phyloP scores from a whole-genome alignment of 1,140 invertebrate species.

The Polypedilum vanderplanki region DNA sequence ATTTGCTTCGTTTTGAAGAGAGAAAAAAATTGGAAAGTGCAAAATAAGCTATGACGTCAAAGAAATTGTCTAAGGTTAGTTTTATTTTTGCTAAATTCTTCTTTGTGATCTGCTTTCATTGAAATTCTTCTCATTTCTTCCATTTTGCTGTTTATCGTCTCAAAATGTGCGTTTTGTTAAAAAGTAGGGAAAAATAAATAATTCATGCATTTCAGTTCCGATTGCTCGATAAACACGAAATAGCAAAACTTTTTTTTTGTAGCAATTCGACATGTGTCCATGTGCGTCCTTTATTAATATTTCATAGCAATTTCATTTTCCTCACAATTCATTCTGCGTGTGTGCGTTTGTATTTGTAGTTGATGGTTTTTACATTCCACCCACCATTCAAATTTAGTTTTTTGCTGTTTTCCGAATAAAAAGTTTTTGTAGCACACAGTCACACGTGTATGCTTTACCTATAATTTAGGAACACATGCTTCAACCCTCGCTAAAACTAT shows the following conservation, averaged over 20 bases:
- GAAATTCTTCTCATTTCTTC: not conserved
- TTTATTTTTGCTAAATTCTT: not conserved
- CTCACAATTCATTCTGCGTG: not conserved
- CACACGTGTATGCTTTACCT: too few species aligned
- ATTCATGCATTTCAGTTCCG: not conserved
- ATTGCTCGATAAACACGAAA: slow-evolving; percentile 25
- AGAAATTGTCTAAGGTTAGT: not conserved
- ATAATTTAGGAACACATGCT: too few species aligned
- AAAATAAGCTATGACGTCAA: too few species aligned
- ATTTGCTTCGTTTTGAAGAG: too few species aligned
- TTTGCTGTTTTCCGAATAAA: not conserved
- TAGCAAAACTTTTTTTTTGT: slow-evolving; percentile 9
- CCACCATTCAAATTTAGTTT: not conserved
- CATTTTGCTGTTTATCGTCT: not conserved
- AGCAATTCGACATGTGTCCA: slow-evolving; percentile 12
- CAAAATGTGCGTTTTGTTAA: not conserved
- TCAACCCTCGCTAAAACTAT: too few species aligned
- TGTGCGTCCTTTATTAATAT: slow-evolving; percentile 1
- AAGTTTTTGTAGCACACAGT: too few species aligned
- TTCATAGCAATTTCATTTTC: slow-evolving; percentile 16
- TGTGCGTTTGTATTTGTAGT: too few species aligned
- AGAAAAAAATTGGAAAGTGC: too few species aligned
- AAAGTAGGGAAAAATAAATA: slow-evolving; percentile 29
- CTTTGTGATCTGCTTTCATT: not conserved
- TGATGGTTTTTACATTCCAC: not conserved